Evolutionary conservation across 2,113 vertebrate species (phyloP), one percentile per base, ranked within the genome.

Genomic region (Onychostruthus taczanowskii): DNA sequence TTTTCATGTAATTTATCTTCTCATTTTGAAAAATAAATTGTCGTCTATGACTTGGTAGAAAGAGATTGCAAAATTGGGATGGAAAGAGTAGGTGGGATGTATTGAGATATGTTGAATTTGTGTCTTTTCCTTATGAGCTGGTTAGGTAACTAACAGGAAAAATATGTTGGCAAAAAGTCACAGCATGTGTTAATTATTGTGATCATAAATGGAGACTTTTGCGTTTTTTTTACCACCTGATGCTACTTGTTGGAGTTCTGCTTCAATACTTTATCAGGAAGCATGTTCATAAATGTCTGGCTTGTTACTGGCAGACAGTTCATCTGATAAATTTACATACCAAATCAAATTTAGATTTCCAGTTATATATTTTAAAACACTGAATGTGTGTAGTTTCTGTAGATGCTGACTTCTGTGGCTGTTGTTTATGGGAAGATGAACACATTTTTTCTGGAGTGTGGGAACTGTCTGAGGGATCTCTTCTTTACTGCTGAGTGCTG

Each of bases 321-420:
- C 28, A 41, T 86, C 39, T 90, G 50, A 58, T 55, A 63, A 84
- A 70, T 52, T 49, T 92, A 33, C 6, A 2, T 55, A 43, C 9
- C 24, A 93, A 76, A 74, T 90, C n/a, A 70, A 76, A 64, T 79
- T 89, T n/a, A 69, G 27, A 23, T 66, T 94, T 75, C 30, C 26
- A 63, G 2, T 72, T 31, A 17, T 19, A 7, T 52, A 12, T 87
- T 95, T 91, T 61, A 53, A 70, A 88, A 81, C 26, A 31, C 2
- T 33, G 8, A 67, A 39, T 49, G 24, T 7, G 1, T 77, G 31
- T 74, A 43, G 46, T 59, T 86, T 63, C 55, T 80, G 19, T 85
- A 77, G 55, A 26, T 87, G 43, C 20, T 58, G n/a, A 50, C 23
- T 90, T 78, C 31, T 83, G 20, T 87, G 64, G 10, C 33, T 81